Evolutionary conservation across 2,888 invertebrate genomes (phyloP).

Genomic region (Syrphus vitripennis): DNA sequence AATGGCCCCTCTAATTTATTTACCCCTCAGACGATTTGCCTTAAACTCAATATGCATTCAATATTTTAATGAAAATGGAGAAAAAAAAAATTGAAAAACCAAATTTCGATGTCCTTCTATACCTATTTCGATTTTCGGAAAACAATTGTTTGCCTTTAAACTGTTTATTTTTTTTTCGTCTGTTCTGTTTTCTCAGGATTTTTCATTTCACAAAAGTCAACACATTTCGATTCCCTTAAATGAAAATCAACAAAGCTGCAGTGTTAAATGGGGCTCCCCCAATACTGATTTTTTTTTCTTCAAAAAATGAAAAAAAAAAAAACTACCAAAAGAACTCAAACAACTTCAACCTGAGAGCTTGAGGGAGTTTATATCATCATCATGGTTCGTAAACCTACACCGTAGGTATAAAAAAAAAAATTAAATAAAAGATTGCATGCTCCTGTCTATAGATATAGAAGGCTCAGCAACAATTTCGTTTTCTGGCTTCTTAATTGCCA

Average conservation of each 20-base stretch:
- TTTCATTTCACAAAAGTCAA: constrained; percentile 48
- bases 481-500: constrained; percentile 64
- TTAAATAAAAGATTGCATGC: not conserved
- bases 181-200: not conserved
- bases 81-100: no score
- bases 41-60: not conserved
- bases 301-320: not conserved
- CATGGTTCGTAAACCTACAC: not conserved
- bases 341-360: constrained; percentile 1
- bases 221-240: constrained; percentile 57
- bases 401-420: not conserved
- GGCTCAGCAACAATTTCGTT: constrained; percentile 44
- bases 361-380: constrained; percentile 8
- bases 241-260: constrained; percentile 57
- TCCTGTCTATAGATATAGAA: not conserved
- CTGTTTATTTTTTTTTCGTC: not conserved
- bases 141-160: constrained; percentile 6
- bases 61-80: constrained; percentile 11
- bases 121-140: no score
- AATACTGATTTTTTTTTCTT: constrained; percentile 18
- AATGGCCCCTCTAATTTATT: not conserved
- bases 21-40: not conserved
- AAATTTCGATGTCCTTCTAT: constrained; percentile 7
- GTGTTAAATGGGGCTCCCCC: constrained; percentile 14
- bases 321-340: not conserved